Conservation (phyloP, 2,888 invertebrate genomes). For the Campoplex nolae region DNA sequence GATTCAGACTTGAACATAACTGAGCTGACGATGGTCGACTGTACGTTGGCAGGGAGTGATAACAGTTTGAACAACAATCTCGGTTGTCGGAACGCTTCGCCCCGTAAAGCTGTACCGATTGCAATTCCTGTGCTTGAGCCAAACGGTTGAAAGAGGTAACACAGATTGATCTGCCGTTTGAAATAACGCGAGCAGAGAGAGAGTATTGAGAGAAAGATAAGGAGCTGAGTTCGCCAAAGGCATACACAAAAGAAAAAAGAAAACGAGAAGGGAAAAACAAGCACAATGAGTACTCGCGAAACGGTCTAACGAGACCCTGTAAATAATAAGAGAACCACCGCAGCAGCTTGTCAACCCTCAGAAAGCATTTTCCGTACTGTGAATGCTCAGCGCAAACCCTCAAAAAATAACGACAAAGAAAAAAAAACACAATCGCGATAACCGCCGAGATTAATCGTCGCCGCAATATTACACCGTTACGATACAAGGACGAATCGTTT, state of each 20-base stretch:
- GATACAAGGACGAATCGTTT: slow-evolving; percentile 30
- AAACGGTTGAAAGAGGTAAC: slow-evolving; percentile 79
- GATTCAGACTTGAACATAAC: slow-evolving; percentile 78
- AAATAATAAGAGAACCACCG: slow-evolving; percentile 52
- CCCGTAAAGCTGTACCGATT: slow-evolving; percentile 75
- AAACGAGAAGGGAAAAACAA: background rate
- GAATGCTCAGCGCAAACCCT: background rate
- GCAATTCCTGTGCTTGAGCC: slow-evolving; percentile 80
- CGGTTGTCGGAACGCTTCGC: slow-evolving; percentile 74
- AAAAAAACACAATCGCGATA: slow-evolving; percentile 37
- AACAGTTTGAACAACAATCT: slow-evolving; percentile 82
- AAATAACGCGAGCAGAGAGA: slow-evolving; percentile 47
- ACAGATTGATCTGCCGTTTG: slow-evolving; percentile 61
- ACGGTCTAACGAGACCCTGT: slow-evolving; percentile 45
- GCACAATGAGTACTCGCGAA: slow-evolving; percentile 30
- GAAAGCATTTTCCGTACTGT: background rate
- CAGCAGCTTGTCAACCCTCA: slow-evolving; percentile 22
- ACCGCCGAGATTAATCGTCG: slow-evolving; percentile 33
- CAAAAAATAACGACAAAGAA: slow-evolving; percentile 13
- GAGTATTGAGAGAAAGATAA: slow-evolving; percentile 54
- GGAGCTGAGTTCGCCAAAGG: slow-evolving; percentile 55
- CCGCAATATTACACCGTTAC: slow-evolving; percentile 18
- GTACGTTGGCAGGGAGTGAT: slow-evolving; percentile 78
- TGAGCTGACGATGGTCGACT: slow-evolving; percentile 80
- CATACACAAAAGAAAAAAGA: slow-evolving; percentile 40